Base-by-base conservation (phyloP, 2,113 vertebrate genomes). In the Catharus bicknelli region DNA sequence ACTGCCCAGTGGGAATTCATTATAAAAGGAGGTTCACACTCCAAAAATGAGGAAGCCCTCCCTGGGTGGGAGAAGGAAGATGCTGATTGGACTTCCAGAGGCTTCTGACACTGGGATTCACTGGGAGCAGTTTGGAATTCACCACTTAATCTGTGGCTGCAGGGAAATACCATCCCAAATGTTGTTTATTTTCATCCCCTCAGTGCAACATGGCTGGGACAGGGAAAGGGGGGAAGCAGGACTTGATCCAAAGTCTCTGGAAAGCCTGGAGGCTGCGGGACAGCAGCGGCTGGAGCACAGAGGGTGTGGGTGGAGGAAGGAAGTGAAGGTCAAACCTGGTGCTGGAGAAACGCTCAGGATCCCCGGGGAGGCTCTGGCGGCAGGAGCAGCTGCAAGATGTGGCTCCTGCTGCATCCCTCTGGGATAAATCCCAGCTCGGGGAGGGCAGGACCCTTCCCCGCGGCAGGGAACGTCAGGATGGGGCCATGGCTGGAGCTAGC, bases 231-330 rank as follows among this genome's bases (percentile, higher is more conserved):
- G 45, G 27, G 72, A 57, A 84, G 36, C 2, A 13, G 48, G 70
- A 32, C 38, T 61, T 5, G 40, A 51, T 74, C 68, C 3, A 22
- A 87, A 75, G 43, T 57, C 76, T 91, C 61, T 63, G 75, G 61
- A 68, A 91, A 68, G 43, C 51, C 51, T 3, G 0, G 67, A 83
- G 66, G 38, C n/a, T 23, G 54, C 57, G 3, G 17, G 76, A 9
- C 23, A 3, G 58, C 2, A 0, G 76, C 4, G 20, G 68, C 83
- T 47, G 75, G 34, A 86, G 74, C 27, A 7, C 9, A 17, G 53
- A 78, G 87, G 12, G 79, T 27, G 91, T 80, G 81, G 94, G 84
- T 9, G 88, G 92, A 91, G 92, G 88, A 83, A 93, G 90, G 94
- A 95, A 93, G 54, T 3, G 1, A 94, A 85, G 92, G 89, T 83